Base-by-base conservation (phyloP, 2,113 vertebrate genomes). In the Antechinus stuartii region DNA sequence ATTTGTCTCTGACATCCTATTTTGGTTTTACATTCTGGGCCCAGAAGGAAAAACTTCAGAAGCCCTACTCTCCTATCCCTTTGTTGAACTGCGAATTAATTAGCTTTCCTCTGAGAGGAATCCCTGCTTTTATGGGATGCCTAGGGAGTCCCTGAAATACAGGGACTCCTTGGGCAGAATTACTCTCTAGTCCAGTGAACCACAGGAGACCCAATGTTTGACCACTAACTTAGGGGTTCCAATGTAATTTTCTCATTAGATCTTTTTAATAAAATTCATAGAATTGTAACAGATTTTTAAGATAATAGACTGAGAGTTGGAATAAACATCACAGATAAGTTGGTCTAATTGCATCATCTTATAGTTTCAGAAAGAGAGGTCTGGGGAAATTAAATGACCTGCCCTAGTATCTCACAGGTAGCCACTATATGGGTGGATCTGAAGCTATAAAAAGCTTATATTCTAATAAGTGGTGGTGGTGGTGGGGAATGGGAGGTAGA, bases 41-140 rank as follows among this genome's bases (percentile, higher is more conserved):
- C 14, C 46, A 30, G 26, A 92, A 93, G 25, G 30, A 93, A 84
- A 95, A 52, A 10, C 49, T 94, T 96, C 55, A 55, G 23, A 95
- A 95, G 49, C 49, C 61, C 30, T 68, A 35, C 61, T 6, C 10
- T 8, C 30, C 3, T 30, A 35, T 68, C 35, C 35, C 68, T 42
- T 90, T 52, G 22, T 50, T 95, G 89, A 93, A 30, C 94, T 95
- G 11, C 46, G 46, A 90, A 49, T 46, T 84, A 89, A 76, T 42
- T 16, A 89, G 9, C 47, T 42, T 42, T 92, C 94, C 61, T 91
- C 50, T 91, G 56, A 92, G 92, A 61, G 49, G 30, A 42, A 19
- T 54, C 22, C 42, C 23, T n/a, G 55, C 46, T 16, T n/a, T 11
- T 35, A 53, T 2, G 56, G 25, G 19, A 26, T 8, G 30, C 61